Conservation (phyloP, 2,113 vertebrate species). For the Centrocercus urophasianus region DNA sequence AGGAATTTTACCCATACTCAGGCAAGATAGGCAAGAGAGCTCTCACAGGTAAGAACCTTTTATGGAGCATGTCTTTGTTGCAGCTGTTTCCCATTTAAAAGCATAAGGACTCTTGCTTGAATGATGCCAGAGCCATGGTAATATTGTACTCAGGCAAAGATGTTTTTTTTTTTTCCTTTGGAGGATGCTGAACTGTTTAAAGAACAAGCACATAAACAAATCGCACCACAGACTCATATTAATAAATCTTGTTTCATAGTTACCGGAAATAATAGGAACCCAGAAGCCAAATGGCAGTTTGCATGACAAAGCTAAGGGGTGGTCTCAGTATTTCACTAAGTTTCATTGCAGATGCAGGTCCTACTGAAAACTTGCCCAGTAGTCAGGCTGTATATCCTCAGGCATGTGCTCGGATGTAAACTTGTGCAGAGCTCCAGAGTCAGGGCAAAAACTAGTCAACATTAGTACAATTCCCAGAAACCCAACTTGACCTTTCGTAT, state of each 20-base stretch:
- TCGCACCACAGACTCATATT: accelerated
- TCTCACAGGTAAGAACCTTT: neutral
- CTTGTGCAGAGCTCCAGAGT: neutral
- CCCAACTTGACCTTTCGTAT: neutral
- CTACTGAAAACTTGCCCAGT: neutral
- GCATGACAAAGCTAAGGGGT: neutral
- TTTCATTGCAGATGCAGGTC: neutral
- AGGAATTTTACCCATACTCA: neutral
- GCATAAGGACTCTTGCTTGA: neutral
- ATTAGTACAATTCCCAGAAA: neutral
- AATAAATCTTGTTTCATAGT: neutral
- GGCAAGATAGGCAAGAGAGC: neutral
- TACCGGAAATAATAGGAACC: neutral
- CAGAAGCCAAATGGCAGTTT: neutral
- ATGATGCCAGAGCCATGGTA: neutral
- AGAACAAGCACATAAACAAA: neutral
- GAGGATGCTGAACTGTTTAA: neutral
- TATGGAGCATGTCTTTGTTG: neutral
- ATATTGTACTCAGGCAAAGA: neutral
- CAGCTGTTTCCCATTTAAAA: neutral
- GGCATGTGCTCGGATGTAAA: neutral
- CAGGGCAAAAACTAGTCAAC: neutral
- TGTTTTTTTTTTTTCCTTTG: neutral
- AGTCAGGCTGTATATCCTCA: neutral
- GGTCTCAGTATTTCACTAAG: neutral